Evolutionary conservation across 2,113 vertebrate genomes (phyloP), one percentile per base, ranked within the genome.

Genomic region (Chaetorhynchus papuensis): DNA sequence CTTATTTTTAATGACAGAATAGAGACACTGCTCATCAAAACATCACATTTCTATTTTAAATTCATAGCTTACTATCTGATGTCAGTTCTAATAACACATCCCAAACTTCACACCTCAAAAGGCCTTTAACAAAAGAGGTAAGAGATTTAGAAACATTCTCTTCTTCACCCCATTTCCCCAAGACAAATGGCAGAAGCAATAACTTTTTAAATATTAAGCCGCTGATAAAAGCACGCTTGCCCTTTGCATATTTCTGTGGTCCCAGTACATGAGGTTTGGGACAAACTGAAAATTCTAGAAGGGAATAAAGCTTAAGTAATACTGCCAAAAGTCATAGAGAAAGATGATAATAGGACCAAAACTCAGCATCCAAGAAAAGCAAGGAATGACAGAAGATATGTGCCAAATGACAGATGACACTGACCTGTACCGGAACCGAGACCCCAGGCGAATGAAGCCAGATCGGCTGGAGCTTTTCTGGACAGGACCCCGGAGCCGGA

Each of bases 371-470:
- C 63, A 70, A 78, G 63, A 59, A 44, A 30, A 52, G 24, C 30
- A 57, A 54, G 69, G 65, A 71, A n/a, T 4, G 31, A 7, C 52
- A 77, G 53, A 45, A 70, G 39, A 6, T 4, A 6, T 0, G 6
- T 42, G 39, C 19, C 18, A 21, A 70, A 10, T 3, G 30, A 2
- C 13, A 75, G 24, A 28, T 12, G 87, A n/a, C 56, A 89, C 92
- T 66, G 86, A 99, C 99, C 99, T 99, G 96, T 99, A 99, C 95
- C 99, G 98, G 98, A 99, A 99, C 50, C 99, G 98, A 23, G 99
- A 99, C 20, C 99, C 99, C 97, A 99, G 97, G 35, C 99, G 98
- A 93, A 99, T 99, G 97, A 99, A 99, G 35, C 98, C 97, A 2
- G 99, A 98, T 11, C 98, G 98, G 22, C 98, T 96, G 17, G 99